Evolutionary conservation across 2,113 vertebrate species (phyloP), one percentile per base, ranked within the genome.

Genomic region (Peromyscus californicus): DNA sequence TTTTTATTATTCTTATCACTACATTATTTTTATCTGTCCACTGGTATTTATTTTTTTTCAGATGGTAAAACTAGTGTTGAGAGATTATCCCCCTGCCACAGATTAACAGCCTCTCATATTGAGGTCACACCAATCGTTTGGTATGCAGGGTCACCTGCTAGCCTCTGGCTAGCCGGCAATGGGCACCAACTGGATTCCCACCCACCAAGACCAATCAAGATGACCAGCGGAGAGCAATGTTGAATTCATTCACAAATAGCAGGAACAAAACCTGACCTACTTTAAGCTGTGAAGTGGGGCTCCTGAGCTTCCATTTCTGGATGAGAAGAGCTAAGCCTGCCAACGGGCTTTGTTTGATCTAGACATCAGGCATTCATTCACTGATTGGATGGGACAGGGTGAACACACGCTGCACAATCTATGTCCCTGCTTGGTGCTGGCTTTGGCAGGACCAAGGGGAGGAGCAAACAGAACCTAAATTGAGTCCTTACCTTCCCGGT

Each of bases 201-300:
- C 72, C 80, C 86, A 29, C 67, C 67, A 61, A 84, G 65, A 70
- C 82, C 42, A 42, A 13, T 89, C 67, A 63, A 54, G 76, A 69
- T 7, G 45, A 93, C 36, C 36, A 33, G 54, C 7, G 9, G 31
- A 79, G 45, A 96, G 57, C 7, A 74, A 31, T 59, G 13, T 11
- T 42, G 65, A 85, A 94, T 85, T 92, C 76, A 54, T 83, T 86
- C 69, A 51, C 51, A 94, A 93, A 91, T n/a, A 72, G 84, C 59
- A 67, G 82, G 65, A 96, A 96, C 89, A 95, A 94, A 97, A 67
- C 36, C 63, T 92, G 95, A 93, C 88, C 97, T 82, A 84, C 21
- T 94, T 95, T 74, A 29, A 51, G 7, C 29, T 45, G 39, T 57
- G 4, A 39, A 76, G 63, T 29, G 29, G 61, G 65, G 31, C 89